Percentiles rank a stretch among this genome's conserved stretches.
These are phyloP conservation scores for Pteropus alecto DNA, from an alignment of 2,113 vertebrate species.

Conservation along the genomic window DNA sequence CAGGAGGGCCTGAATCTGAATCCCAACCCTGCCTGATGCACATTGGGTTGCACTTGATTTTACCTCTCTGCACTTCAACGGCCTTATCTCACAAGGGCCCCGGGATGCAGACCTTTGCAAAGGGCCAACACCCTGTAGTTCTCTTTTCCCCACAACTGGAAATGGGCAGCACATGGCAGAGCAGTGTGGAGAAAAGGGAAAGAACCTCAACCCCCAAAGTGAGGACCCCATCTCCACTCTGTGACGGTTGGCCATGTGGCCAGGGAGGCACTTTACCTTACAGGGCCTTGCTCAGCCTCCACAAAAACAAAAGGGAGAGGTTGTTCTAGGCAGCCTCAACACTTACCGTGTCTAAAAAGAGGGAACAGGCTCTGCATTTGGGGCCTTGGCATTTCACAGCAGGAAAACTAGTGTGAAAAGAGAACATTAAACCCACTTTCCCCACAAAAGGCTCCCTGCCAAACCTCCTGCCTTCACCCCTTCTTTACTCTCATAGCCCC, in stretches of 20 bases:
- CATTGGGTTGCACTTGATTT: neutral
- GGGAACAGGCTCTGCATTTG: neutral
- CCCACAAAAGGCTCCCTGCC: too few relatives aligned
- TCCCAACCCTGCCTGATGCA: neutral
- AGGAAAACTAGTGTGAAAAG: neutral
- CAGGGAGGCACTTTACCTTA: neutral
- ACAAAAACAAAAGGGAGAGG: neutral
- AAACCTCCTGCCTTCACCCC: neutral
- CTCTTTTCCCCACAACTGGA: neutral
- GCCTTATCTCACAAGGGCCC: neutral
- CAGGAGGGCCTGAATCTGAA: neutral
- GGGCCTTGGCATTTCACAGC: neutral
- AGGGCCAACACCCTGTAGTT: neutral
- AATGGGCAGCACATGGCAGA: accelerated
- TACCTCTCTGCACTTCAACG: neutral
- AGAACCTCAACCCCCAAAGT: neutral
- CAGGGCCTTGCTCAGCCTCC: neutral
- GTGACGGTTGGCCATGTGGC: neutral
- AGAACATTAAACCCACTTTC: neutral
- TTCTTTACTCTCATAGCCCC: neutral
- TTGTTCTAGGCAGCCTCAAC: too few relatives aligned
- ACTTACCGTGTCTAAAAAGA: neutral
- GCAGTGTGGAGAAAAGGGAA: neutral
- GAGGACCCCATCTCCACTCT: neutral
- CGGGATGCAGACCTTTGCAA: neutral